These are phyloP conservation scores for Baronia brevicornis DNA, from an alignment of 2,888 invertebrate species.

Conservation along the genomic window DNA sequence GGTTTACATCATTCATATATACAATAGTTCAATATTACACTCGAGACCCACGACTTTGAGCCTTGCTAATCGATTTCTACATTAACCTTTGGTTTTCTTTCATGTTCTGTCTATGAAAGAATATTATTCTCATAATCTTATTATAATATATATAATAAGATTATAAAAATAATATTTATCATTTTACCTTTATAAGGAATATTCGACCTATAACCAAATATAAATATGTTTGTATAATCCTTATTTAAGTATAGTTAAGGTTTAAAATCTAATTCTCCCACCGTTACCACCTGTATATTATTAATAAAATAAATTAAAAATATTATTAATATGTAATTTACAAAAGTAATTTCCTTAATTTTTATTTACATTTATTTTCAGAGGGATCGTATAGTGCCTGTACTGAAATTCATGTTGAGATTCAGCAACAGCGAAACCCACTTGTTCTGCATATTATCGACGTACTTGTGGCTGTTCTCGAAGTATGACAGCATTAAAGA, in stretches of 20 bases:
- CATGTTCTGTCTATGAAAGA: too few relatives aligned
- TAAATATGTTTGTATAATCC: background rate
- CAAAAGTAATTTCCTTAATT: background rate
- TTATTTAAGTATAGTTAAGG: too few relatives aligned
- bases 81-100: too few relatives aligned
- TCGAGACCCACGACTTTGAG: too few relatives aligned
- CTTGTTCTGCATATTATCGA: slow-evolving; percentile 78
- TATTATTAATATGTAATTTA: slow-evolving; percentile 1
- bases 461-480: slow-evolving; percentile 80
- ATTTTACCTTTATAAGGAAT: too few relatives aligned
- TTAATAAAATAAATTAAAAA: background rate
- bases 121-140: too few relatives aligned
- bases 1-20: too few relatives aligned
- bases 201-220: background rate
- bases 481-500: slow-evolving; percentile 64
- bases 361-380: slow-evolving; percentile 29
- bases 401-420: slow-evolving; percentile 79
- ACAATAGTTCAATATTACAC: too few relatives aligned
- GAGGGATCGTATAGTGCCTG: slow-evolving; percentile 74
- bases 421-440: slow-evolving; percentile 80
- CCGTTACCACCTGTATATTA: background rate
- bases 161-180: too few relatives aligned
- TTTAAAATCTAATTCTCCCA: too few relatives aligned
- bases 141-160: too few relatives aligned
- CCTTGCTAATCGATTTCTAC: too few relatives aligned